phyloP scores from a whole-genome alignment of 2,888 invertebrate species.

The Coronaproctus castanopsis region DNA sequence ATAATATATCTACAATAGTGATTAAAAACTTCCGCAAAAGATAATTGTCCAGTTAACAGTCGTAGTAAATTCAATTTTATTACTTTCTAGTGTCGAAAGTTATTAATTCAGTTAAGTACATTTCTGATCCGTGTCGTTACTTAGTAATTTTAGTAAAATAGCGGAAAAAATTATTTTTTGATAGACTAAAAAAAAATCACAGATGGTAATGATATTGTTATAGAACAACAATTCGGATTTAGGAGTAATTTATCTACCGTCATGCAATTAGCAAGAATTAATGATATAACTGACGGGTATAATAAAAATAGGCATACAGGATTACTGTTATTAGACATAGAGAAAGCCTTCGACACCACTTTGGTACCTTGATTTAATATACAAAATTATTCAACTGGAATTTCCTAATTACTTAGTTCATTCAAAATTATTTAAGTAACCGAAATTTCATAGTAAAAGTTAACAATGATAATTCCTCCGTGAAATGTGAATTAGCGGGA shows the following conservation, averaged over 20 bases:
- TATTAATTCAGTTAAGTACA: no score
- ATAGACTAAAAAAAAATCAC: no score
- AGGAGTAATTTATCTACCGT: not conserved
- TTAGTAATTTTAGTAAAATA: no score
- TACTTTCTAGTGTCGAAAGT: no score
- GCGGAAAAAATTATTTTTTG: no score
- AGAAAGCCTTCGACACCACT: not conserved
- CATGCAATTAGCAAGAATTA: not conserved
- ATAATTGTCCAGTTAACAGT: no score
- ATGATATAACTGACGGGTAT: not conserved
- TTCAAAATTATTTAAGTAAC: not conserved
- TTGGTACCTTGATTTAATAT: not conserved
- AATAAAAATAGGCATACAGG: not conserved
- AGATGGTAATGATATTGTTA: not conserved
- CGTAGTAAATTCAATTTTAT: no score
- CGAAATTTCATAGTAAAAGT: not conserved
- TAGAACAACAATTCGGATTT: not conserved
- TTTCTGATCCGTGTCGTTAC: no score
- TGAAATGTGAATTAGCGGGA: no score
- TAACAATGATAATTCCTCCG: no score
- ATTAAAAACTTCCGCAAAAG: no score
- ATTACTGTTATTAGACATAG: not conserved
- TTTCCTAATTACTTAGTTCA: not conserved
- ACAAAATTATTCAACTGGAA: not conserved
- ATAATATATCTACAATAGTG: no score